A percentile compares a stretch with the other conserved stretches of the same genome.
Evolutionary conservation across 2,888 invertebrate genomes (phyloP).

Genomic region (Syrista parreyssii): DNA sequence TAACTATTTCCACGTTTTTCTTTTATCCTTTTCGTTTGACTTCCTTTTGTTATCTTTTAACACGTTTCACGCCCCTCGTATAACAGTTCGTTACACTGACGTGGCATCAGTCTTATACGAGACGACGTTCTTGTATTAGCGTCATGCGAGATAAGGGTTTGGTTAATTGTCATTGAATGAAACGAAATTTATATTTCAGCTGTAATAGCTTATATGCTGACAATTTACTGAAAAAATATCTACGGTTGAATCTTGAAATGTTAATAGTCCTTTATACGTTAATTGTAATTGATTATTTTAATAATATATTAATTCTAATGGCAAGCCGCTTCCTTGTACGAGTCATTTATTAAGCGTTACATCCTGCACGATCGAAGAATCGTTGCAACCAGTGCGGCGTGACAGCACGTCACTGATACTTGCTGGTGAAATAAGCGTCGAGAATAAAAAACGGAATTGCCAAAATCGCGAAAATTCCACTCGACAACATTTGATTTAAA

Average conservation of each 20-base stretch:
- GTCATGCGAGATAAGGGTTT: background rate
- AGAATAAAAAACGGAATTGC: conserved; percentile 72
- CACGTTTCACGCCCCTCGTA: background rate
- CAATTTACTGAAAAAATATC: background rate
- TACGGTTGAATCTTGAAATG: background rate
- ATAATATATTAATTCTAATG: background rate
- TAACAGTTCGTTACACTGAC: background rate
- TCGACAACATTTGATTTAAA: conserved; percentile 72
- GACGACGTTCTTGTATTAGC: background rate
- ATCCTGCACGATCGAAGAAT: background rate
- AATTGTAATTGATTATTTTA: background rate
- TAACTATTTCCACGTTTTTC: background rate
- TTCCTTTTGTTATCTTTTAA: background rate
- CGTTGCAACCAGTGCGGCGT: background rate
- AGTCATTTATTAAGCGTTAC: background rate
- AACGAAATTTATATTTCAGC: background rate
- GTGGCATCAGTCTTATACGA: background rate
- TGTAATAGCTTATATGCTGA: background rate
- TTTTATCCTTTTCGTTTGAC: background rate
- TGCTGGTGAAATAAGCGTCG: conserved; percentile 71
- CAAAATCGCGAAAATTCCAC: conserved; percentile 73
- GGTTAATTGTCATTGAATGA: background rate
- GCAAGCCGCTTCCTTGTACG: background rate
- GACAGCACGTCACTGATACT: conserved; percentile 35
- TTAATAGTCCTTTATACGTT: too few relatives aligned